Conservation (phyloP, 2,113 vertebrate species). For the Muscicapa adusta region DNA sequence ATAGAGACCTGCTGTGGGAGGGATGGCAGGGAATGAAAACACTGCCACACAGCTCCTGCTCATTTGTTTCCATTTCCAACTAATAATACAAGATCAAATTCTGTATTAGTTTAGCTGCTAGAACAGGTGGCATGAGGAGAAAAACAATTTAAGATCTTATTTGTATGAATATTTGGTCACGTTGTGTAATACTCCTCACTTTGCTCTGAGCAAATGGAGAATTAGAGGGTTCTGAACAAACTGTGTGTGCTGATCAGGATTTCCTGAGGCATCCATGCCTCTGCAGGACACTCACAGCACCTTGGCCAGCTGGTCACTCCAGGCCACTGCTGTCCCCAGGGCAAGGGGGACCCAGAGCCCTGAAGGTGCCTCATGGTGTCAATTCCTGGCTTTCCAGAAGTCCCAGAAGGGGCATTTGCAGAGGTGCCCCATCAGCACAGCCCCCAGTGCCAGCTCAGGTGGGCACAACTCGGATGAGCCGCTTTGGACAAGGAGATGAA, state of each 20-base stretch:
- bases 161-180: not conserved
- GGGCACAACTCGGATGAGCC: not conserved
- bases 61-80: conserved; percentile 2
- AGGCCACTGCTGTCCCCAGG: not conserved
- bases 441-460: not conserved
- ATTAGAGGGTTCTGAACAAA: not conserved
- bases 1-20: not conserved
- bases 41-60: not conserved
- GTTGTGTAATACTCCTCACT: not conserved
- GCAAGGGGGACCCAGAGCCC: not conserved
- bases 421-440: not conserved
- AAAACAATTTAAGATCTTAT: not conserved
- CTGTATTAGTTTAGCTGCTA: not conserved
- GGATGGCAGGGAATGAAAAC: not conserved
- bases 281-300: not conserved
- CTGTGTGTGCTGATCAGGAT: not conserved
- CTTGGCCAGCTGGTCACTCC: not conserved
- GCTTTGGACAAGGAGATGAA: not conserved
- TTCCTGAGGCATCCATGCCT: not conserved
- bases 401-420: rapidly evolving
- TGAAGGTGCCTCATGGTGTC: rapidly evolving
- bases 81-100: not conserved
- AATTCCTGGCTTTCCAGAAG: not conserved
- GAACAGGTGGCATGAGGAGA: not conserved
- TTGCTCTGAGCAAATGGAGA: not conserved